phyloP scores from a whole-genome alignment of 2,797 vertebrate genomes.

The Melanitta fusca region DNA sequence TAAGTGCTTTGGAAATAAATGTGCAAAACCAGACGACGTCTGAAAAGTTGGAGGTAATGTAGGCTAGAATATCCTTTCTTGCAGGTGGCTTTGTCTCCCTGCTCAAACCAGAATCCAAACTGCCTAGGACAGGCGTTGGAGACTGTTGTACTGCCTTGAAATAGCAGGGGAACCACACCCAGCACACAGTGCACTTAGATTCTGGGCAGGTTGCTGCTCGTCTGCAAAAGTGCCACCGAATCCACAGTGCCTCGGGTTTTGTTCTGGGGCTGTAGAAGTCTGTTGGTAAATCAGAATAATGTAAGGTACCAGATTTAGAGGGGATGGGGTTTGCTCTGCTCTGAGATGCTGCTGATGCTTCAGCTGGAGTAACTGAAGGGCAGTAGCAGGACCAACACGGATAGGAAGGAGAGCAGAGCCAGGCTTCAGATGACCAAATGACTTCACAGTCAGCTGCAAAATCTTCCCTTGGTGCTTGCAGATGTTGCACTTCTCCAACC shows the following conservation, averaged over 20 bases:
- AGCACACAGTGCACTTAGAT: background rate
- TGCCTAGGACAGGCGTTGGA: background rate
- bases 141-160: background rate
- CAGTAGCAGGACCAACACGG: background rate
- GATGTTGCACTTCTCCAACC: background rate
- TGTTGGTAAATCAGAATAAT: background rate
- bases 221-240: background rate
- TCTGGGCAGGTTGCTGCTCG: background rate
- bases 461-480: background rate
- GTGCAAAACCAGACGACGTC: background rate
- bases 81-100: background rate
- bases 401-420: background rate
- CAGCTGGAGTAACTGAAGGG: background rate
- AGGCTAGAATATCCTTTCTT: background rate
- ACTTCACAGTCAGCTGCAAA: background rate
- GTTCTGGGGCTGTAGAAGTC: background rate
- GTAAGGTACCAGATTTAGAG: rapidly evolving
- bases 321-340: background rate
- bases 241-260: background rate
- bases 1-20: background rate
- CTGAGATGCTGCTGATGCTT: background rate
- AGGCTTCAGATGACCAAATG: background rate
- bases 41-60: background rate
- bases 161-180: background rate
- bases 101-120: background rate